Evolutionary conservation across 2,113 vertebrate species (phyloP).

Genomic region (Hippocampus zosterae): DNA sequence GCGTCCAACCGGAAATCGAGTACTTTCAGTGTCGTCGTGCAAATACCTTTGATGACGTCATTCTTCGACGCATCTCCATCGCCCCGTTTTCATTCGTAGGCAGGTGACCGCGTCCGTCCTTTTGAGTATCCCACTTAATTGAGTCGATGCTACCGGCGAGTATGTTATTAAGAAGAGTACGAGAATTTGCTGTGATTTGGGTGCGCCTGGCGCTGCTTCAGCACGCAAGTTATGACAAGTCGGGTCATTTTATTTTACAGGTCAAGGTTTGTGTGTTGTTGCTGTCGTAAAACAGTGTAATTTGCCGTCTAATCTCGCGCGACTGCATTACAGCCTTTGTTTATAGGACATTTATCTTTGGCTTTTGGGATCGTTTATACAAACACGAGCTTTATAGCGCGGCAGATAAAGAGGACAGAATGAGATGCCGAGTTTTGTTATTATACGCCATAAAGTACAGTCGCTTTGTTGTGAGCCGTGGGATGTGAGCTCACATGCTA

Average conservation of each 20-base stretch:
- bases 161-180: neutral
- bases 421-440: constrained; percentile 16
- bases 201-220: neutral
- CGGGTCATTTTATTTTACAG: constrained; percentile 7
- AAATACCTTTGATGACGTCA: no score
- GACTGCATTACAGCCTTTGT: constrained; percentile 8
- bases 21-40: no score
- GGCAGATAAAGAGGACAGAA: constrained; percentile 22
- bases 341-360: constrained; percentile 12
- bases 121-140: neutral
- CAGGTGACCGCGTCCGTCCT: no score
- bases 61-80: no score
- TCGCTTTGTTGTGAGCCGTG: constrained; percentile 26
- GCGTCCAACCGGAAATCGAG: no score
- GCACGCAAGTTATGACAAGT: neutral
- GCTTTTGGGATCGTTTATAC: constrained; percentile 11
- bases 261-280: constrained; percentile 40
- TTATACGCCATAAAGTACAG: constrained; percentile 44
- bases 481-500: neutral
- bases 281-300: constrained; percentile 34
- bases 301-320: constrained; percentile 1
- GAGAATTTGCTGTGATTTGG: neutral
- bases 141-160: neutral
- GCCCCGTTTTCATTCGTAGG: no score
- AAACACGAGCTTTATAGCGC: constrained; percentile 22